Conservation (phyloP, 2,888 invertebrate genomes). For the Polylopha cassiicola region DNA sequence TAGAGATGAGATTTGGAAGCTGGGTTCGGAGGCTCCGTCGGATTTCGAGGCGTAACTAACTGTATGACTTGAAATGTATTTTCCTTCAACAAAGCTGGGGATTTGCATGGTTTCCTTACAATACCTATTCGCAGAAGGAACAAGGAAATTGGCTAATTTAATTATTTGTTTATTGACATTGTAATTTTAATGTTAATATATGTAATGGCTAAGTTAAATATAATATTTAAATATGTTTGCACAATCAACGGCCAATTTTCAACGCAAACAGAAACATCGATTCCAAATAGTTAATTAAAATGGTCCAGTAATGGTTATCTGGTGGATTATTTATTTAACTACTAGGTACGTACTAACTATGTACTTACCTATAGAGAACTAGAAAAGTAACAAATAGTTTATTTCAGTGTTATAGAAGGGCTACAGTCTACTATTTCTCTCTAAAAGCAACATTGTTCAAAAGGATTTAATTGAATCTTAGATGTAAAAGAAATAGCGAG, state of each 20-base stretch:
- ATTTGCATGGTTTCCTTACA: constrained; percentile 42
- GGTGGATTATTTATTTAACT: too few species aligned
- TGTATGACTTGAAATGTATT: constrained; percentile 58
- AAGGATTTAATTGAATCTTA: constrained; percentile 16
- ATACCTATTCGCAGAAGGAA: constrained; percentile 24
- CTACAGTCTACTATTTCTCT: neutral
- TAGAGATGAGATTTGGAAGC: constrained; percentile 52
- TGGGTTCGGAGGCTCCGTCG: constrained; percentile 46
- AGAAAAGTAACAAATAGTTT: too few species aligned
- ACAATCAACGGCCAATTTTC: too few species aligned
- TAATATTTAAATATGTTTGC: too few species aligned
- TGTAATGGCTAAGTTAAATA: too few species aligned
- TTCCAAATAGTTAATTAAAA: too few species aligned
- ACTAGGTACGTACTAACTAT: too few species aligned
- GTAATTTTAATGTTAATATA: too few species aligned
- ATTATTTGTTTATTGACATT: too few species aligned
- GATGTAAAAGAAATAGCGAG: constrained; percentile 28
- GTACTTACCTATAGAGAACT: too few species aligned
- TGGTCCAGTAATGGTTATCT: too few species aligned
- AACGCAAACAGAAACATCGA: too few species aligned
- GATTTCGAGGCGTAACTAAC: constrained; percentile 58
- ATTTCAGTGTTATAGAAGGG: neutral
- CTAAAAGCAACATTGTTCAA: neutral
- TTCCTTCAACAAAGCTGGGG: constrained; percentile 53
- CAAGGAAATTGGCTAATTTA: constrained; percentile 9